phyloP scores from a whole-genome alignment of 2,888 invertebrate genomes.

The Merodon equestris region DNA sequence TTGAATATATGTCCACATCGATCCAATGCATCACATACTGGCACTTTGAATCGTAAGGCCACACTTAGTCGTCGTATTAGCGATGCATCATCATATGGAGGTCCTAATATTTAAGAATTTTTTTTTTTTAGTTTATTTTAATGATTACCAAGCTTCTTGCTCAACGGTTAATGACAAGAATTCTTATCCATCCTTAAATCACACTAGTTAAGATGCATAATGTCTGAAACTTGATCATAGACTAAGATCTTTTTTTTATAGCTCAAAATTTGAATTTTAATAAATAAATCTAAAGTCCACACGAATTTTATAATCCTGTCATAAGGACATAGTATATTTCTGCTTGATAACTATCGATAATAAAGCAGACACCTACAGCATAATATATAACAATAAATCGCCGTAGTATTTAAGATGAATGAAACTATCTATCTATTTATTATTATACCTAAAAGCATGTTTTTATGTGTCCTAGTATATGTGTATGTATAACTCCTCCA shows the following conservation, averaged over 20 bases:
- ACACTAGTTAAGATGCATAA: conserved; percentile 27
- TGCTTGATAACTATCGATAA: too few species aligned
- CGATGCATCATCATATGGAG: conserved; percentile 76
- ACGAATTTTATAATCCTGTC: too few species aligned
- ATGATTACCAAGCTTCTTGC: conserved; percentile 27
- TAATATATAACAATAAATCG: too few species aligned
- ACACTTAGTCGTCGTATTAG: conserved; percentile 77
- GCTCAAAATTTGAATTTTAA: too few species aligned
- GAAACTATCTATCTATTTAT: too few species aligned
- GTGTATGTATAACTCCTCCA: too few species aligned
- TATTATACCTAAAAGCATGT: not conserved
- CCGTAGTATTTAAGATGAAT: too few species aligned
- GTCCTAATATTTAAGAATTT: conserved; percentile 76
- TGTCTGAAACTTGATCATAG: conserved; percentile 7
- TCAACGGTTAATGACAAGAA: conserved; percentile 38
- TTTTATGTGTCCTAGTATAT: not conserved
- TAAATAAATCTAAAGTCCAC: too few species aligned
- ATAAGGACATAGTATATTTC: too few species aligned
- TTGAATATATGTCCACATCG: conserved; percentile 83
- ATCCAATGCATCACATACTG: conserved; percentile 73
- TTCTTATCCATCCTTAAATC: conserved; percentile 47
- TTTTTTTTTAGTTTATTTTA: too few species aligned
- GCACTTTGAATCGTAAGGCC: conserved; percentile 79
- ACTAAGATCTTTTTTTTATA: not conserved
- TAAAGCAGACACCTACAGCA: too few species aligned